These are phyloP conservation scores for Cygnus atratus DNA, from an alignment of 2,113 vertebrate species.

Conservation along the genomic window DNA sequence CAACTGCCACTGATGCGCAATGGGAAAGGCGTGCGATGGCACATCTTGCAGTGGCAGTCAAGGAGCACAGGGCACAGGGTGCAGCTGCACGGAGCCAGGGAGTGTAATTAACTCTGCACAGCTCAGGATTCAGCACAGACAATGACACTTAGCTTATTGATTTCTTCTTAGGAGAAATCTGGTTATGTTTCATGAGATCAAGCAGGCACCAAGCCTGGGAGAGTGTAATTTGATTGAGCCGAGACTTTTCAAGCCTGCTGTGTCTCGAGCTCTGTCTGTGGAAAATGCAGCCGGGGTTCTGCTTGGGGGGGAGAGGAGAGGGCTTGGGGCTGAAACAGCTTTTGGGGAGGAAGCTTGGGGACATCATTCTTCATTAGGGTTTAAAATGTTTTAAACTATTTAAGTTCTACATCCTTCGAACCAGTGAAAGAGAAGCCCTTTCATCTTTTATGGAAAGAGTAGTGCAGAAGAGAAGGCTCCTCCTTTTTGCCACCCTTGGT, in stretches of 20 bases:
- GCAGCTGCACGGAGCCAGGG: background rate
- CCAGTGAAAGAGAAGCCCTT: background rate
- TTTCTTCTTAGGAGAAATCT: background rate
- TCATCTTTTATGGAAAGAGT: background rate
- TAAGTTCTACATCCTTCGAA: background rate
- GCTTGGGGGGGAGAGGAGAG: background rate
- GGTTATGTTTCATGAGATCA: background rate
- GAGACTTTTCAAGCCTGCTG: background rate
- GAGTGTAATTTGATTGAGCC: background rate
- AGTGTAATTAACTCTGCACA: background rate
- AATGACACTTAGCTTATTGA: background rate
- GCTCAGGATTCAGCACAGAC: background rate
- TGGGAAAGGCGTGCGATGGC: background rate
- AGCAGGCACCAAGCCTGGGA: background rate
- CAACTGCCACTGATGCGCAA: background rate
- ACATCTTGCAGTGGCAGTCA: background rate
- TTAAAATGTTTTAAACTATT: background rate
- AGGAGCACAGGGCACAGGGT: background rate
- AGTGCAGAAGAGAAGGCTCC: no score
- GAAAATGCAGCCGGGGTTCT: background rate
- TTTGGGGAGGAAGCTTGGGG: background rate
- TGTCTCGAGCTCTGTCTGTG: background rate
- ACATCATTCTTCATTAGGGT: no score
- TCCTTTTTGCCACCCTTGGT: background rate
- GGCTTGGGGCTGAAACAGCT: background rate